Evolutionary conservation across 2,888 invertebrate genomes (phyloP), one percentile per base, ranked within the genome.

Genomic region (Nipponacmea schrenckii): DNA sequence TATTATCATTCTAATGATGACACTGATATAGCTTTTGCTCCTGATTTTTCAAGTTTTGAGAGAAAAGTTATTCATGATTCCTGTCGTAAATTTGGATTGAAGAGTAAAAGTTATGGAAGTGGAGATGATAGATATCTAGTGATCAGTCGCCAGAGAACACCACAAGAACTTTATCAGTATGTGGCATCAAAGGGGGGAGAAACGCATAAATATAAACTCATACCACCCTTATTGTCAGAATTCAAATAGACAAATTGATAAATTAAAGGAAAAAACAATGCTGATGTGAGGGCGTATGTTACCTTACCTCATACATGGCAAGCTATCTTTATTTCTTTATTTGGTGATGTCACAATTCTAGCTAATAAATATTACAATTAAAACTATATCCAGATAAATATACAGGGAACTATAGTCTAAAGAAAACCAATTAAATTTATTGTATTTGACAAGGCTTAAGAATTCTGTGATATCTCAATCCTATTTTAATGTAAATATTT

Each of bases 151-250:
- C 91, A 91, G 80, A 81, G 91, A 56, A 83, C 88, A 26, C 86
- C 89, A 7, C 77, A 79, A 45, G 88, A 91, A 75, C 84, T 92
- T n/a, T 85, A 92, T 14, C 80, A 87, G 20, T 90, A 90, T 82
- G 81, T 92, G 1, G 82, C 90, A 71, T 77, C 80, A 24, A 81
- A 88, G 62, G 91, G 91, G 10, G 91, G 91, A 0, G 80, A 85
- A n/a, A 91, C 90, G 8, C 89, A 88, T 45, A 91, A 91, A 81
- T 92, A 92, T 81, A 89, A 90, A 72, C 86, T 92, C 0, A 71
- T 88, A 10, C 84, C 85, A 0, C 86, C 86, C 10, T 24, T 20
- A 56, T 14, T 24, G 20, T 10, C 20, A 24, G 20, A 56, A 24
- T 56, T 56, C 24, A 39, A 39, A 39, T 39, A 39, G 8, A 39